These are phyloP conservation scores for Dufourea novaeangliae DNA, from an alignment of 1,140 invertebrate species.

Conservation along the genomic window DNA sequence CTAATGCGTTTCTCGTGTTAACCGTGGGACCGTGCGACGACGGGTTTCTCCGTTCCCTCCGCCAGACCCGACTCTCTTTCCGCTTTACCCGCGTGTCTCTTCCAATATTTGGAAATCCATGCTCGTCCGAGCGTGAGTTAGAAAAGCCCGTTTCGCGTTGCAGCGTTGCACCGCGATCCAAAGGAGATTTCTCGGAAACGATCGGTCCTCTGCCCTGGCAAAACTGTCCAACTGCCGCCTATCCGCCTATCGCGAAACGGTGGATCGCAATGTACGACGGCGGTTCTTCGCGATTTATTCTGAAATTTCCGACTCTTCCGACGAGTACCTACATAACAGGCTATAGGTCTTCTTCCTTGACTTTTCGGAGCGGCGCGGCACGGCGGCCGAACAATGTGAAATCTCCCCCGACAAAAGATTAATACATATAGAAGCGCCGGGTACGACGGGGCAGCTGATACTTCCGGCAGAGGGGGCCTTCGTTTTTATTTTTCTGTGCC, in stretches of 20 bases:
- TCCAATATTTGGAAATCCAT: conserved; percentile 71
- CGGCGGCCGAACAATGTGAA: conserved; percentile 1
- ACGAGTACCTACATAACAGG: no score
- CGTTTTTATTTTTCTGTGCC: conserved; percentile 24
- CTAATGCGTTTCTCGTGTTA: conserved; percentile 76
- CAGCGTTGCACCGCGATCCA: background rate
- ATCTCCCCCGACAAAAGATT: conserved; percentile 18
- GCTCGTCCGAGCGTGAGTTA: conserved; percentile 24
- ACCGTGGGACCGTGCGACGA: conserved; percentile 60
- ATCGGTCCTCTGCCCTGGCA: no score
- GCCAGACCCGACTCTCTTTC: conserved; percentile 16
- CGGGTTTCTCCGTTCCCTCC: conserved; percentile 26
- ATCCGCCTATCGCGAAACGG: no score
- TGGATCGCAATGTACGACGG: no score
- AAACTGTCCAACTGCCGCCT: no score
- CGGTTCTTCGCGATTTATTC: no score
- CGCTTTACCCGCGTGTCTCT: conserved; percentile 41
- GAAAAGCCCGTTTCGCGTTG: background rate
- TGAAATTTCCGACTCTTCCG: no score
- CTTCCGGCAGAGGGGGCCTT: conserved; percentile 51
- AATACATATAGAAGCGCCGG: conserved; percentile 55
- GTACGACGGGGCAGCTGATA: conserved; percentile 52
- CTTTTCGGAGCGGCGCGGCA: no score
- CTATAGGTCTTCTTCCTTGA: no score
- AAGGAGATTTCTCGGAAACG: conserved; percentile 31